Conservation (phyloP, 2,113 vertebrate species). For the human region DNA sequence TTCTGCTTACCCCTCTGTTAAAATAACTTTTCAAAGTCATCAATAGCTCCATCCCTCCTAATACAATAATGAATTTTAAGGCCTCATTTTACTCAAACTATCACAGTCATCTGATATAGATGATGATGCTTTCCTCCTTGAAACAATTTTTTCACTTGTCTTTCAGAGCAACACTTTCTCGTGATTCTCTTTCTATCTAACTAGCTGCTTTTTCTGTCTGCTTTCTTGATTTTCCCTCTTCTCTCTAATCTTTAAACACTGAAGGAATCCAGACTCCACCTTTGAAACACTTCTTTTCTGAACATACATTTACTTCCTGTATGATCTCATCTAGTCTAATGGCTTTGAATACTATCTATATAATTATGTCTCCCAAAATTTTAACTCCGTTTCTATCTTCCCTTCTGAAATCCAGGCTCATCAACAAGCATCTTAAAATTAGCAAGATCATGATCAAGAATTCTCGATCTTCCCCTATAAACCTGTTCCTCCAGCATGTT, state of each 20-base stretch:
- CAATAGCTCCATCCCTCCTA: not conserved
- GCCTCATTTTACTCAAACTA: not conserved
- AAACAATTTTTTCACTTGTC: not conserved
- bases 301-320: not conserved
- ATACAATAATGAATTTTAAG: not conserved
- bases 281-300: not conserved
- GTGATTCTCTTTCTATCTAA: not conserved
- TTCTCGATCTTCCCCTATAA: not conserved
- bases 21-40: not conserved
- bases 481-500: not conserved
- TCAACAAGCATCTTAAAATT: not conserved
- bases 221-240: not conserved
- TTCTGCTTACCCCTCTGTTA: not conserved
- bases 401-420: not conserved
- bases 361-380: not conserved
- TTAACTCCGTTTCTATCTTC: not conserved
- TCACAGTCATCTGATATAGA: not conserved
- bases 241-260: not conserved
- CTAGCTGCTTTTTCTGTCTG: not conserved
- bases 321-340: not conserved
- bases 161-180: not conserved
- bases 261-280: not conserved
- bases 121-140: not conserved
- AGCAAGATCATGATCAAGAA: constrained; percentile 17
- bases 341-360: not conserved